Evolutionary conservation across 2,797 vertebrate species (phyloP).

Genomic region (Hydrocynus forskahlii): DNA sequence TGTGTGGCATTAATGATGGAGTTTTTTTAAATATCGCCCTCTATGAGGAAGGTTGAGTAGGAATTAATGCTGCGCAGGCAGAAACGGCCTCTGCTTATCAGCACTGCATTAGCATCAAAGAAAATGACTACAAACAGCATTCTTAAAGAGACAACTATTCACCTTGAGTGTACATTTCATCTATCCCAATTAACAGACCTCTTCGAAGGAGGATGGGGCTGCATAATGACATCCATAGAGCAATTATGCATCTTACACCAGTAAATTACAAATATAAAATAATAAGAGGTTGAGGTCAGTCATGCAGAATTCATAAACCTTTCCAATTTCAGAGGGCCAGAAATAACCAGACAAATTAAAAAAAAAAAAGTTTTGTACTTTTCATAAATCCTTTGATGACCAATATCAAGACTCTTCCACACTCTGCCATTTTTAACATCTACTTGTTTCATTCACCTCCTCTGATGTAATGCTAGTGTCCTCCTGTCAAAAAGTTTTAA

Average conservation of each 20-base stretch:
- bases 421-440: background rate
- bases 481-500: no score
- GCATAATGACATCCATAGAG: no score
- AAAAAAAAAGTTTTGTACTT: no score
- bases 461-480: no score
- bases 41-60: background rate
- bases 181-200: conserved; percentile 22
- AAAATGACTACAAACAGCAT: conserved; percentile 41
- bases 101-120: conserved; percentile 29
- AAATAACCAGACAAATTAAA: no score
- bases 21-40: conserved; percentile 4
- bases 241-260: no score
- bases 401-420: no score
- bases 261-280: background rate
- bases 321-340: no score
- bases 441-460: background rate
- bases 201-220: background rate
- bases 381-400: no score
- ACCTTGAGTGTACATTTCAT: conserved; percentile 14
- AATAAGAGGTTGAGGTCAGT: background rate
- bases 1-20: background rate
- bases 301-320: no score
- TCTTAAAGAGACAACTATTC: conserved; percentile 8
- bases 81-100: conserved; percentile 21
- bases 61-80: background rate